Evolutionary conservation across 1,140 invertebrate genomes (phyloP).

Genomic region (Calosoma granatense): DNA sequence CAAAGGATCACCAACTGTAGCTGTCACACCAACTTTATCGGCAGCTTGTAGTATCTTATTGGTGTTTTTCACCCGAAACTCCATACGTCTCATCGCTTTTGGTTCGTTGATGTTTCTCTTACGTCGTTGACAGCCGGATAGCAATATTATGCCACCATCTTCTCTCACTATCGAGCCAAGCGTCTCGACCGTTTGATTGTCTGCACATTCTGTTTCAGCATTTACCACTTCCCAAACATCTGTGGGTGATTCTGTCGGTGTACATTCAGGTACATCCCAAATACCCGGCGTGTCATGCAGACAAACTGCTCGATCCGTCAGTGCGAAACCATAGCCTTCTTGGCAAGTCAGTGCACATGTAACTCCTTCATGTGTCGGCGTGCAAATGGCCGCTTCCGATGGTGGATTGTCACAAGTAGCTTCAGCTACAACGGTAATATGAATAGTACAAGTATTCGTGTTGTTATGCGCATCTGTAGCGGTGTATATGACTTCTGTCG

Average conservation of each 20-base stretch:
- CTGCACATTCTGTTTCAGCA: conserved; percentile 30
- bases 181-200: conserved; percentile 1
- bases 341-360: conserved; percentile 47
- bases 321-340: conserved; percentile 43
- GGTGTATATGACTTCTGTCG: conserved; percentile 46
- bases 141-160: background rate
- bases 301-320: background rate
- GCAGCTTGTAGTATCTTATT: conserved; percentile 2
- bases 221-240: conserved; percentile 16
- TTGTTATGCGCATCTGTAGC: conserved; percentile 51
- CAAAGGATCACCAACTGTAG: background rate
- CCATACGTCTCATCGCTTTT: background rate
- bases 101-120: background rate
- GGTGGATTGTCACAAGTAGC: conserved; percentile 45
- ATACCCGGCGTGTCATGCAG: background rate
- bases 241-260: conserved; percentile 26
- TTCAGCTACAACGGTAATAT: conserved; percentile 48
- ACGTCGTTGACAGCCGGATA: background rate
- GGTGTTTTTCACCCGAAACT: background rate
- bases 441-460: conserved; percentile 45
- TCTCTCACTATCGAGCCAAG: background rate
- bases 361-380: conserved; percentile 18
- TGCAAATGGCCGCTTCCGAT: conserved; percentile 7
- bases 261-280: conserved; percentile 19
- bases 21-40: background rate